Conservation (phyloP, 2,797 vertebrate genomes). For the Lagorchestes hirsutus region DNA sequence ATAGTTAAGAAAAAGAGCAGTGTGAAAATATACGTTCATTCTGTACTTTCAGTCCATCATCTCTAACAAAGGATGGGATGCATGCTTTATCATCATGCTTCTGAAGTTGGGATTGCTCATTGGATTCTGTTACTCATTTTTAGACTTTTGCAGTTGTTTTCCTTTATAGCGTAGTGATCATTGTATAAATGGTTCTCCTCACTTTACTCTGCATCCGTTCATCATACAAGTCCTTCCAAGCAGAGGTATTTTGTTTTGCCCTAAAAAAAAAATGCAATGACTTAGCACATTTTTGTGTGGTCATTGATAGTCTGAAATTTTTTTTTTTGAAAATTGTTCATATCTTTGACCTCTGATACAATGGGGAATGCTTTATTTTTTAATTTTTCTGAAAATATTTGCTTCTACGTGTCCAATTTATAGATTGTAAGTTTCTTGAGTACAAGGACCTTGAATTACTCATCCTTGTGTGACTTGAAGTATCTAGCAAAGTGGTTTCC, state of each 20-base stretch:
- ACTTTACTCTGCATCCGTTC: background rate
- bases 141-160: background rate
- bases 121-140: background rate
- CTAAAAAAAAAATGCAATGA: background rate
- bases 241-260: background rate
- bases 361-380: background rate
- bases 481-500: background rate
- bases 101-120: background rate
- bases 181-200: background rate
- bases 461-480: background rate
- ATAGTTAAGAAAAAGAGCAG: background rate
- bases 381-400: background rate
- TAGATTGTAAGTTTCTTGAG: background rate
- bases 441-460: background rate
- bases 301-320: background rate
- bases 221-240: background rate
- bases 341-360: background rate
- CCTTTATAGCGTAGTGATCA: background rate
- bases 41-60: background rate
- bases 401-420: background rate
- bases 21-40: background rate
- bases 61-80: background rate
- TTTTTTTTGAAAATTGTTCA: background rate
- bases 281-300: background rate
- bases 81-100: background rate